Evolutionary conservation across 2,888 invertebrate genomes (phyloP).

Genomic region (Drosophila pseudotalamancana): DNA sequence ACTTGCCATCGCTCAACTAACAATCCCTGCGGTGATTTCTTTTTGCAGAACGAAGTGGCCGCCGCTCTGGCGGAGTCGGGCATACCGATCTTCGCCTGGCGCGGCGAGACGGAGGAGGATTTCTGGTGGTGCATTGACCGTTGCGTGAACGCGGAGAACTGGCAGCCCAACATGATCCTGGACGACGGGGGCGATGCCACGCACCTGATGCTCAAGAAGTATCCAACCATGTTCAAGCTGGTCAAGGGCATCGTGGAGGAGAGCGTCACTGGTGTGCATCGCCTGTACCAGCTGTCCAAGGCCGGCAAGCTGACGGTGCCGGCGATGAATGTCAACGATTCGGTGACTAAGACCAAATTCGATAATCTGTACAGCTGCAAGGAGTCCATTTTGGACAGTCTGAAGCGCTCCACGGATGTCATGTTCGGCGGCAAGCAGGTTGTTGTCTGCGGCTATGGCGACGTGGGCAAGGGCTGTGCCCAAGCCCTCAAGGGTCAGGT

Average conservation of each 20-base stretch:
- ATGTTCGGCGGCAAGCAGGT: conserved; percentile 99
- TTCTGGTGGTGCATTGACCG: conserved; percentile 99
- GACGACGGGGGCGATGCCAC: conserved; percentile 99
- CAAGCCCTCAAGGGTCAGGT: conserved; percentile 93
- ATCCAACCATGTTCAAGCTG: conserved; percentile 95
- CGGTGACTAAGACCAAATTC: conserved; percentile 98
- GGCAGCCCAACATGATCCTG: conserved; percentile 99
- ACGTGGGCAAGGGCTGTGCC: conserved; percentile 98
- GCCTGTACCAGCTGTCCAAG: conserved; percentile 97
- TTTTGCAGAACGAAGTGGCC: conserved; percentile 95
- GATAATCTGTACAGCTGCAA: conserved; percentile 98
- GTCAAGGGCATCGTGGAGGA: conserved; percentile 99
- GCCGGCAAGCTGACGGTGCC: conserved; percentile 97
- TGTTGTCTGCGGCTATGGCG: conserved; percentile 97
- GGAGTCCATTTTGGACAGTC: conserved; percentile 93
- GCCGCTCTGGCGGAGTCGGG: conserved; percentile 97
- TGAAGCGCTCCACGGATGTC: conserved; percentile 88
- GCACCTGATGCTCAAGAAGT: conserved; percentile 97
- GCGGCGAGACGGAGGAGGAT: conserved; percentile 98
- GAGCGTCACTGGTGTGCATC: conserved; percentile 98
- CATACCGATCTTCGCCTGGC: conserved; percentile 97
- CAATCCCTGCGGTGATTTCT: not conserved
- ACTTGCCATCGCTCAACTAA: conserved; percentile 3
- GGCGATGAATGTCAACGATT: conserved; percentile 99
- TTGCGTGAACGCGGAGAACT: conserved; percentile 94